phyloP scores from a whole-genome alignment of 92 coral and sea anemone genomes.

The Porites evermanni region DNA sequence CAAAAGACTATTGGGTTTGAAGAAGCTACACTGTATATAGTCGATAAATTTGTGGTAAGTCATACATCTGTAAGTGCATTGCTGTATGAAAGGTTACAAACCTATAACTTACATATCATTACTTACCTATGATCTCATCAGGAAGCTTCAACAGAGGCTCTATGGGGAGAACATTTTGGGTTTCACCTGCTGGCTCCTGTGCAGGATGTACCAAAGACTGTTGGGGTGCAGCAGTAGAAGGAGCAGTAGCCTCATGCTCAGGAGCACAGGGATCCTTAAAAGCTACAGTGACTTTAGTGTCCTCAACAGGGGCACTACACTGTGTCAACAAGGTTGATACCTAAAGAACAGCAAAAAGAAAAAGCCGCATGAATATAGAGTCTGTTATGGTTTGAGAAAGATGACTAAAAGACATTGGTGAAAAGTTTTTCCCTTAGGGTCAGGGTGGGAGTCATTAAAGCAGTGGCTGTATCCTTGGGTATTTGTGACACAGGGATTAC shows the following conservation, averaged over 20 bases:
- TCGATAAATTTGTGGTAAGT: too few relatives aligned
- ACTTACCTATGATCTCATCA: slow-evolving; percentile 31
- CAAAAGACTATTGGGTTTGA: too few relatives aligned
- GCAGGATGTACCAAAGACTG: neutral
- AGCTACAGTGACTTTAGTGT: neutral
- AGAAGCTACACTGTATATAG: too few relatives aligned
- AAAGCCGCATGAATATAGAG: neutral
- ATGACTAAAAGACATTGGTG: too few relatives aligned
- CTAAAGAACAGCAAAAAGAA: slow-evolving; percentile 1
- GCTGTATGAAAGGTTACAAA: too few relatives aligned
- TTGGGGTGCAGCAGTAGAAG: neutral
- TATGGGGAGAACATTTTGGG: neutral
- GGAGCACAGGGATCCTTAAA: neutral
- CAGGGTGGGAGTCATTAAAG: too few relatives aligned
- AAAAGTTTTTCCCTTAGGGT: too few relatives aligned
- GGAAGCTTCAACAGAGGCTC: slow-evolving; percentile 5
- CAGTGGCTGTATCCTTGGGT: too few relatives aligned
- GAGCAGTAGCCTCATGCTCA: neutral
- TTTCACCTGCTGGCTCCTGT: neutral
- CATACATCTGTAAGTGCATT: too few relatives aligned
- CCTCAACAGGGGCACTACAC: slow-evolving; percentile 12
- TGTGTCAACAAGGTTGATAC: slow-evolving; percentile 33
- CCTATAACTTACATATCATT: too few relatives aligned
- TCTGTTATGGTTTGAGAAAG: too few relatives aligned
- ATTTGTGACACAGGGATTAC: too few relatives aligned